These are phyloP conservation scores for Exephanes ischioxanthus DNA, from an alignment of 2,888 invertebrate genomes.

Conservation along the genomic window DNA sequence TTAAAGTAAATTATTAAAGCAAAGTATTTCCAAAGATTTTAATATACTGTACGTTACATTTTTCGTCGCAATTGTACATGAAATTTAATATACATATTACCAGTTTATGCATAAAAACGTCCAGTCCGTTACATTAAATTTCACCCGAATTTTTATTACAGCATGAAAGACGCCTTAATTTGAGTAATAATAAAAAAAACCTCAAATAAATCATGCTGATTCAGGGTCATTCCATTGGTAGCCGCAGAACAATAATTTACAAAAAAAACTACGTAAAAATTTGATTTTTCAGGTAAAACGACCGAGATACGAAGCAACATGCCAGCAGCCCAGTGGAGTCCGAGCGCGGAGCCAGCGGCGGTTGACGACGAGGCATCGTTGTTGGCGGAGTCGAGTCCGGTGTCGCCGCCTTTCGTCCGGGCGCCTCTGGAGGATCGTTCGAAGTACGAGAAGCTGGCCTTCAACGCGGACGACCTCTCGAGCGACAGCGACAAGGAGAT, in stretches of 20 bases:
- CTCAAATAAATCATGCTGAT: not conserved
- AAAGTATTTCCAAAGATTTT: too few relatives aligned
- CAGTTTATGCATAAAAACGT: too few relatives aligned
- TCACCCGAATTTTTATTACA: not conserved
- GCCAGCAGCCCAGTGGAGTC: conserved; percentile 78
- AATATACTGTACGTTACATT: too few relatives aligned
- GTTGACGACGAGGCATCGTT: conserved; percentile 85
- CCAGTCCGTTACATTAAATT: too few relatives aligned
- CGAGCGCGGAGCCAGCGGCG: conserved; percentile 74
- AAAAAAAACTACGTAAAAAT: conserved; percentile 30
- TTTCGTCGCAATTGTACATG: too few relatives aligned
- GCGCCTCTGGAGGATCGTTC: conserved; percentile 90
- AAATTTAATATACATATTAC: too few relatives aligned
- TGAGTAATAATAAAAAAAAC: not conserved
- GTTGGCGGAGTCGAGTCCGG: conserved; percentile 81
- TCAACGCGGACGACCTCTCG: conserved; percentile 87
- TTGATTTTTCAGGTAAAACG: conserved; percentile 77
- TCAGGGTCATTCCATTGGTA: conserved; percentile 2
- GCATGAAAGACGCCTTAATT: not conserved
- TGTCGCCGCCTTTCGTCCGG: conserved; percentile 87
- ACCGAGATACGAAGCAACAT: conserved; percentile 70
- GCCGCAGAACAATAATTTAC: not conserved
- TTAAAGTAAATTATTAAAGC: too few relatives aligned
- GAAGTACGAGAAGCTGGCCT: conserved; percentile 91
- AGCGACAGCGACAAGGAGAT: conserved; percentile 84